Evolutionary conservation across 2,797 vertebrate species (phyloP).

Genomic region (Rhadinocentrus ornatus): DNA sequence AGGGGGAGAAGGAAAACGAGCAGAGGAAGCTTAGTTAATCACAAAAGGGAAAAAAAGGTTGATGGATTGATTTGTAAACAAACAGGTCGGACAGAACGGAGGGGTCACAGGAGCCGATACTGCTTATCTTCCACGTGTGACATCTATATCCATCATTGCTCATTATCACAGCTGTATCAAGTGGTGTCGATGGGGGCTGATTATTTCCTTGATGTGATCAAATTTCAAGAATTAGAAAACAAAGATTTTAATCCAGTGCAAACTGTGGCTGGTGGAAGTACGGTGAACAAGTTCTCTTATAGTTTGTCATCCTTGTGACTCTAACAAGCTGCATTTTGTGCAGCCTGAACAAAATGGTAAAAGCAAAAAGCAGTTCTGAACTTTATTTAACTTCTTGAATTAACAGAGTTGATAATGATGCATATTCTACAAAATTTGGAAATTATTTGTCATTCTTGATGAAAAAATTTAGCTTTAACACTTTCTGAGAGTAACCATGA

Average conservation of each 20-base stretch:
- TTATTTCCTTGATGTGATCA: constrained; percentile 17
- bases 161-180: constrained; percentile 54
- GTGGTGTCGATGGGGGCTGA: constrained; percentile 30
- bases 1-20: constrained; percentile 40
- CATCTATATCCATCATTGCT: constrained; percentile 71
- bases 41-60: constrained; percentile 73
- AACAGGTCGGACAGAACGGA: constrained; percentile 65
- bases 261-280: no score
- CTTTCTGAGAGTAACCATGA: neutral
- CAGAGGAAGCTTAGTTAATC: constrained; percentile 72
- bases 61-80: constrained; percentile 82
- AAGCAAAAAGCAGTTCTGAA: neutral
- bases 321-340: neutral
- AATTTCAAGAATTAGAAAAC: constrained; percentile 10
- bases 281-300: no score
- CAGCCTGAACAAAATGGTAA: neutral
- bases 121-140: constrained; percentile 68
- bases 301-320: neutral
- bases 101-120: constrained; percentile 20
- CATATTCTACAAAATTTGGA: neutral
- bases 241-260: neutral
- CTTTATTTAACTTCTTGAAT: neutral
- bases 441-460: neutral
- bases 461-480: neutral
- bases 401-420: constrained; percentile 3